phyloP scores from a whole-genome alignment of 2,888 invertebrate genomes.

The Drosophila testacea region DNA sequence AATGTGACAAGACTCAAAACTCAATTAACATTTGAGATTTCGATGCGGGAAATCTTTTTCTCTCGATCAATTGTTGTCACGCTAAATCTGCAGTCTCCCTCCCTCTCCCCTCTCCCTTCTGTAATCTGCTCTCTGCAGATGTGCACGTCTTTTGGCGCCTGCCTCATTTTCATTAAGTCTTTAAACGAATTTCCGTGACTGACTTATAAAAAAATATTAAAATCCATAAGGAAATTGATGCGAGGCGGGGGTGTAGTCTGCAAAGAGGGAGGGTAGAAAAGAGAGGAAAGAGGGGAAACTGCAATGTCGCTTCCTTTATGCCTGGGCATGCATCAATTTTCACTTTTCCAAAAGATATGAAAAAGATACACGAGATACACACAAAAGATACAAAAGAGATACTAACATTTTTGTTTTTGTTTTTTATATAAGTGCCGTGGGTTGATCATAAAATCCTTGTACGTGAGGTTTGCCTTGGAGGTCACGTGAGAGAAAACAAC shows the following conservation, averaged over 20 bases:
- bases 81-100: conserved; percentile 12
- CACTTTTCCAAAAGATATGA: conserved; percentile 73
- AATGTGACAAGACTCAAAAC: conserved; percentile 28
- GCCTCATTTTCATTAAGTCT: conserved; percentile 67
- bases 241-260: conserved; percentile 35
- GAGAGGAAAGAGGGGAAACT: too few species aligned
- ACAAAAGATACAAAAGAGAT: conserved; percentile 51
- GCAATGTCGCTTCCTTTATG: conserved; percentile 51
- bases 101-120: background rate
- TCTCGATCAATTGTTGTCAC: conserved; percentile 46
- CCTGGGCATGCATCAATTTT: conserved; percentile 74
- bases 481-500: conserved; percentile 69
- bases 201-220: conserved; percentile 78
- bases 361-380: conserved; percentile 50
- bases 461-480: conserved; percentile 79
- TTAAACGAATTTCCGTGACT: conserved; percentile 76
- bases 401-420: conserved; percentile 7
- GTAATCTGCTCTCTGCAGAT: conserved; percentile 8
- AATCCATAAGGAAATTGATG: conserved; percentile 78
- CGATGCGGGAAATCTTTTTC: conserved; percentile 30
- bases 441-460: conserved; percentile 71
- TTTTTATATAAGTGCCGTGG: conserved; percentile 68
- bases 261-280: background rate
- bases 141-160: conserved; percentile 66
- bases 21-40: conserved; percentile 51